Evolutionary conservation across 2,113 vertebrate species (phyloP).

Genomic region (Microcebus griseorufus): DNA sequence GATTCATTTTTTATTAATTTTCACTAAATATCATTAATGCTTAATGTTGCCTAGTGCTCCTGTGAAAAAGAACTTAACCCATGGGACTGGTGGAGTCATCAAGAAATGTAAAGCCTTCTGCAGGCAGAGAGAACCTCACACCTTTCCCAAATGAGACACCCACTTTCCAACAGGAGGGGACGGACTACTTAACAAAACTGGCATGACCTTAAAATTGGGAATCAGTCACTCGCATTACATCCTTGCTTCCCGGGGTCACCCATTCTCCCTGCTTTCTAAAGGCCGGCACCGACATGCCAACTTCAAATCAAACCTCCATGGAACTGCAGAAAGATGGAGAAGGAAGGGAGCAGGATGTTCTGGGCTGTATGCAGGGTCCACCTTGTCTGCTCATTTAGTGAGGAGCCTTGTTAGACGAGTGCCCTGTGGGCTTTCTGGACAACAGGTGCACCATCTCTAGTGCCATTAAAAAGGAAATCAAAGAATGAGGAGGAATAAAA

Average conservation of each 20-base stretch:
- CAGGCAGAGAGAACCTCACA: background rate
- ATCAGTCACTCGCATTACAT: background rate
- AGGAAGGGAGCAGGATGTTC: background rate
- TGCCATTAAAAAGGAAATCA: background rate
- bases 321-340: background rate
- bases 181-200: background rate
- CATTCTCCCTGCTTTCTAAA: background rate
- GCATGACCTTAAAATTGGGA: background rate
- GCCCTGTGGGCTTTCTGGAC: background rate
- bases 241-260: background rate
- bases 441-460: background rate
- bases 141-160: background rate
- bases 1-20: background rate
- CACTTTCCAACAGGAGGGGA: background rate
- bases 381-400: background rate
- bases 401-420: accelerated
- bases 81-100: accelerated
- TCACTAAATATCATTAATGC: background rate
- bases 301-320: background rate
- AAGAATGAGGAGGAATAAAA: background rate
- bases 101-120: background rate
- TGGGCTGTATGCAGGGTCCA: background rate
- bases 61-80: background rate
- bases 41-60: too few relatives aligned
- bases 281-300: background rate